Base-by-base conservation (phyloP, 1,140 invertebrate genomes). In the Ceratina calcarata region DNA sequence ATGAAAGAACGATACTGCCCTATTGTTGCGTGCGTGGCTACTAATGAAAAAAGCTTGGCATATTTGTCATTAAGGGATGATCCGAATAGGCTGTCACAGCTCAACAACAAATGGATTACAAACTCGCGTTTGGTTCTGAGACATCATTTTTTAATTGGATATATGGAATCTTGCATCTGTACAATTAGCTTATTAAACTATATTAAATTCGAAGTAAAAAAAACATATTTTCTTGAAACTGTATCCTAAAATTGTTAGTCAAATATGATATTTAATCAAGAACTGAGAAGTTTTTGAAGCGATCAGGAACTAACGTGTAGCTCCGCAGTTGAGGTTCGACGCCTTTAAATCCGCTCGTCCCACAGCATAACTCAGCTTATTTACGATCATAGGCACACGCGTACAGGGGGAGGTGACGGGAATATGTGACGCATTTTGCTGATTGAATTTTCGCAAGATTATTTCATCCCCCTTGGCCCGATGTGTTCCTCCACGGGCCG, bases 361-460 rank as follows among this genome's bases (percentile, higher is more conserved):
- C 57, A 37, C 67, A n/a, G 18, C 67, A 84, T 88, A 90, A 89
- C 83, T 87, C 81, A 76, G 62, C 77, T 89, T 90, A 91, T 90
- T 90, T 89, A 91, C 84, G 89, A 86, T 70, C 79, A 68, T 49
- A 24, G 24, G n/a, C n/a, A n/a, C n/a, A n/a, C n/a, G n/a, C n/a
- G n/a, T n/a, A n/a, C 69, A 66, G 82, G 81, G 16, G 20, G 4
- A 12, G 37, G 80, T 84, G 85, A 88, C 89, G 88, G 88, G 90
- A 91, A 92, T 91, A 91, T 91, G 88, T 92, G 90, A 91, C 85
- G 89, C 91, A 92, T 93, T 93, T 92, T 86, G 88, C 88, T 92
- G 91, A 92, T 92, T 93, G 91, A 92, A 92, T 92, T 92, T 91
- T 90, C 87, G 66, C 85, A 85, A 89, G 87, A 90, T 91, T 90